These are phyloP conservation scores for Apogon hyalosoma DNA, from an alignment of 2,797 vertebrate species.

Conservation along the genomic window DNA sequence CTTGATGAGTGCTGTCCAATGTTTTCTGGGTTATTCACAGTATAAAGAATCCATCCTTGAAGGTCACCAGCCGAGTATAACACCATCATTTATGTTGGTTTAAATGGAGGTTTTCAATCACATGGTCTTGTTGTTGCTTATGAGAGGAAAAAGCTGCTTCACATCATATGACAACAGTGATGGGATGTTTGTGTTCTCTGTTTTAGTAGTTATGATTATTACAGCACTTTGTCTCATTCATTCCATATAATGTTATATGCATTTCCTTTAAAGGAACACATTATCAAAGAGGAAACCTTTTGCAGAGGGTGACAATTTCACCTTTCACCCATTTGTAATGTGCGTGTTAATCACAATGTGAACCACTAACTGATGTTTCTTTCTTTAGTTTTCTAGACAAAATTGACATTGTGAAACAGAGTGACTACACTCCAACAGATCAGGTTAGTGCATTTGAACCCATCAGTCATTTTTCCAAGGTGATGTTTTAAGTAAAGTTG, in stretches of 20 bases:
- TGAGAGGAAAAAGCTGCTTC: background rate
- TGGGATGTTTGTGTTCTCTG: no score
- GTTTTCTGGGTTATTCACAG: background rate
- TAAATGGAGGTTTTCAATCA: background rate
- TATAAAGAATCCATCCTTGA: background rate
- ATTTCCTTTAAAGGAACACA: no score
- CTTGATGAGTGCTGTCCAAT: background rate
- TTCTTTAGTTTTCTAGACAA: constrained; percentile 82
- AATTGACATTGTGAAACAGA: constrained; percentile 92
- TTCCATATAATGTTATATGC: no score
- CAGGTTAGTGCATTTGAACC: constrained; percentile 82
- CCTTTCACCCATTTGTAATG: no score
- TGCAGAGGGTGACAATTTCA: no score
- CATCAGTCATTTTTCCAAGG: background rate
- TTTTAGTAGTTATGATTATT: no score
- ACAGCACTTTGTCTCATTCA: no score
- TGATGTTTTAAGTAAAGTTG: background rate
- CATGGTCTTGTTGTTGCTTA: background rate
- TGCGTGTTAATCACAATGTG: background rate
- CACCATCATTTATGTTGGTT: background rate
- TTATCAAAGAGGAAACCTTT: no score
- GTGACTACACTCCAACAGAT: constrained; percentile 94
- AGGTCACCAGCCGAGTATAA: background rate
- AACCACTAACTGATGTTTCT: constrained; percentile 3
- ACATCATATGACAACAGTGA: background rate